Evolutionary conservation across 2,797 vertebrate species (phyloP), one percentile per base, ranked within the genome.

Genomic region (Odontamblyopus rebecca): DNA sequence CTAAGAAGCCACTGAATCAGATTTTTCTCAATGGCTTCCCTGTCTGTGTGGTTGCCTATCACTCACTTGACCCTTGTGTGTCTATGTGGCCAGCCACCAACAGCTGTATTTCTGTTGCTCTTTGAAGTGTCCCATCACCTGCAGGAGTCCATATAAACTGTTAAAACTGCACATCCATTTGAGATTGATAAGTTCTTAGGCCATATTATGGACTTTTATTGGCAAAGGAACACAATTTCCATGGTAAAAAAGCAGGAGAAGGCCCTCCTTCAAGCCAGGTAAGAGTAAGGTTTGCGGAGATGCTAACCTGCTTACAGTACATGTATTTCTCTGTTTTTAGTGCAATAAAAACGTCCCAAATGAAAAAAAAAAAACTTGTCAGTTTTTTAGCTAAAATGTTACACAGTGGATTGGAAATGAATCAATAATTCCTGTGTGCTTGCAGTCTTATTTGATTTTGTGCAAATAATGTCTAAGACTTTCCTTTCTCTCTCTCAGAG

Each of bases 101-200:
- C 88, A 87, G 82, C 82, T 84, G 87, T 81, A 81, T 89, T 90
- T 85, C 80, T 86, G 86, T 83, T 82, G 85, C 86, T 88, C 85
- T 86, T 82, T 87, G 88, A 89, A 82, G 83, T 72, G 89, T 90
- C 44, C 4, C 44, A 48, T 48, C 44, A 48, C 44, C 13, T 48
- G 44, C 44, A 48, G 15, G 11, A 48, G 15, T 48, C 44, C 44
- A 48, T 48, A 48, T 4, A 48, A 48, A 48, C 4, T 15, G 44
- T 48, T 48, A 48, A 48, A 48, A 48, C 13, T 15, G 16, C 15
- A 15, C 44, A 48, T 48, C 13, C 44, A 48, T 48, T 23, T 13
- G 44, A 48, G 44, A 48, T 1, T 48, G 44, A 48, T 48, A 3
- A 15, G 12, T 48, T 48, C 44, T 48, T 48, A 16, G 15, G 13